A percentile compares a stretch with the other conserved stretches of the same genome.
These are phyloP conservation scores for Oegoconia quadripuncta DNA, from an alignment of 2,888 invertebrate genomes.

Conservation along the genomic window DNA sequence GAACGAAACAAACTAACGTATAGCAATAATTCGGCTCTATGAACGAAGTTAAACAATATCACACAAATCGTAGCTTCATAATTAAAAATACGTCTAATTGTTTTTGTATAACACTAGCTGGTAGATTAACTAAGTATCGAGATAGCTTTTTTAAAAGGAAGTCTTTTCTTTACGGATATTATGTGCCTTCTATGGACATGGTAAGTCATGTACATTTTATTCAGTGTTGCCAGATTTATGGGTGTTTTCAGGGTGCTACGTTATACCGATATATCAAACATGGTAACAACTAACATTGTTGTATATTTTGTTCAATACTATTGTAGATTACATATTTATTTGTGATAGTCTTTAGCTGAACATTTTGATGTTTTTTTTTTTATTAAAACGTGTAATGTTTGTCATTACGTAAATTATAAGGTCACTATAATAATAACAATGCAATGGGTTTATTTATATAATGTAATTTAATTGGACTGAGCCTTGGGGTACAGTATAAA, in stretches of 20 bases:
- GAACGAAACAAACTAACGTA: slow-evolving; percentile 5
- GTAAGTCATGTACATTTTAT: slow-evolving; percentile 51
- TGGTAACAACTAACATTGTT: no score
- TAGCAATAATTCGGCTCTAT: slow-evolving; percentile 10
- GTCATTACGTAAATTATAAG: no score
- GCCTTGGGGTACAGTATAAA: neutral
- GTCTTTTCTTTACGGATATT: slow-evolving; percentile 52
- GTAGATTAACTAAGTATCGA: slow-evolving; percentile 53
- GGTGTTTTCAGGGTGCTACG: slow-evolving; percentile 1
- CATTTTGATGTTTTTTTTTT: neutral
- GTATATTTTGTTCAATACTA: no score
- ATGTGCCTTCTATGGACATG: slow-evolving; percentile 68
- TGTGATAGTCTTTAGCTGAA: neutral
- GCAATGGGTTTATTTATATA: neutral
- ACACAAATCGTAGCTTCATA: slow-evolving; percentile 7
- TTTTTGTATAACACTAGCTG: slow-evolving; percentile 47
- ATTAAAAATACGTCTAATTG: slow-evolving; percentile 36
- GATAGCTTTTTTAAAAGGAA: slow-evolving; percentile 68
- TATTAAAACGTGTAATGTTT: neutral
- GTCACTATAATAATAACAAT: no score
- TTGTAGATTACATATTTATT: no score
- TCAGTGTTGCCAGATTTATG: slow-evolving; percentile 19
- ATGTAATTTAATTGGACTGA: neutral
- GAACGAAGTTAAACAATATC: slow-evolving; percentile 11
- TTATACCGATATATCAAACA: no score